Evolutionary conservation across 2,888 invertebrate genomes (phyloP), one percentile per base, ranked within the genome.

Genomic region (Drosophila fulvimacula): DNA sequence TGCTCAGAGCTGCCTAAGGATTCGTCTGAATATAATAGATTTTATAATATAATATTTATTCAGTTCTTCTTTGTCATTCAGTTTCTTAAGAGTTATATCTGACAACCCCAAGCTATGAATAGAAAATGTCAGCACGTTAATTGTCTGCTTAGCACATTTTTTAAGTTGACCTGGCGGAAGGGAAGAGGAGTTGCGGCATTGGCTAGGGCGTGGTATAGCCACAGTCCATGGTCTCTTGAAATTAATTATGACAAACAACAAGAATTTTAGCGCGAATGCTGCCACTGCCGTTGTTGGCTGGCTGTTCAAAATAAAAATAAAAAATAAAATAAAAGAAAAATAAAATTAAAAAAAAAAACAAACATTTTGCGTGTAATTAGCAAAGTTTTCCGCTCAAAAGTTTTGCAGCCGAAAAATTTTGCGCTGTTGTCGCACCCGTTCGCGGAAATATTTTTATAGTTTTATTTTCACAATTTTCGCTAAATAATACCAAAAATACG

Each of bases 341-440:
- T 5, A 19, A 2, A 21, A 21, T 13, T 0, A 21, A 11, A 15
- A 13, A 65, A 41, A 69, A 71, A 80, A 60, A 65, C 80, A 74
- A 74, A 82, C 81, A 86, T 82, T 82, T 82, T 82, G 79, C 83
- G 80, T 85, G 80, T 85, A 82, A 82, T 82, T 86, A 82, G 82
- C 86, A 82, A 82, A 82, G 82, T 82, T 82, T 85, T 82, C 86
- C 81, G 82, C 81, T 82, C 74, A 82, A 85, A 82, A 82, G 60
- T 80, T 82, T 79, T 46, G 60, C 46, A 55, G 46, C 61, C 55
- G n/a, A 84, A 84, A 66, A 84, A 69, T 71, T 58, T 69, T 68
- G 27, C 69, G 80, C 63, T 71, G 74, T 70, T 80, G 76, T 76
- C 79, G 70, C 76, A 63, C 60, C 55, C 59, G 62, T 46, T 73